Conservation (phyloP, 1,140 invertebrate genomes). For the Linepithema humile region DNA sequence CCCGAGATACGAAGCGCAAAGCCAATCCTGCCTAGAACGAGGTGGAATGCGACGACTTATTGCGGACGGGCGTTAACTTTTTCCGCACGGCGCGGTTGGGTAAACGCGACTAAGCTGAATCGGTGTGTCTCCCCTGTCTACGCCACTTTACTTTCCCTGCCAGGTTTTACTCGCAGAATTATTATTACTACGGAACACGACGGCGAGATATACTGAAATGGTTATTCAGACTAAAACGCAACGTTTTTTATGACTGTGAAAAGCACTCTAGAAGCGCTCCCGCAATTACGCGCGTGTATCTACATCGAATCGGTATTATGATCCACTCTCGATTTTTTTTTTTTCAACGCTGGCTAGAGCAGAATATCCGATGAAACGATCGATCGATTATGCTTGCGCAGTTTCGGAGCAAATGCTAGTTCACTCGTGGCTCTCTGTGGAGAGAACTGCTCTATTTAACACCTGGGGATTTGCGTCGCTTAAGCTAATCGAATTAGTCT, state of each 20-base stretch:
- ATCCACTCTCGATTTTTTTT: not conserved
- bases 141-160: conserved; percentile 16
- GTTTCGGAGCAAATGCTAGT: not conserved
- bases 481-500: conserved; percentile 49
- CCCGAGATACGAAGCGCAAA: not conserved
- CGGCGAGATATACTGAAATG: not conserved
- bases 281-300: conserved; percentile 17
- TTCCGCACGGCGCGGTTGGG: not conserved
- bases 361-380: not conserved
- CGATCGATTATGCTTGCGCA: not conserved
- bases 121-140: not conserved
- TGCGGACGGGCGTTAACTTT: conserved; percentile 15
- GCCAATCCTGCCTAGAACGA: not conserved
- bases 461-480: conserved; percentile 41
- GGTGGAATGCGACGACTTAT: conserved; percentile 32
- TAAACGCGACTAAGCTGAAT: conserved; percentile 26
- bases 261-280: not conserved
- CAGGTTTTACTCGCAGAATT: conserved; percentile 54
- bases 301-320: not conserved
- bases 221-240: conserved; percentile 46
- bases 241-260: conserved; percentile 64
- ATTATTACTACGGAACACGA: conserved; percentile 57
- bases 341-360: not conserved
- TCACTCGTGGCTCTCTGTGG: not conserved
- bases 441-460: conserved; percentile 40